phyloP scores from a whole-genome alignment of 2,113 vertebrate genomes.

The Peromyscus leucopus region DNA sequence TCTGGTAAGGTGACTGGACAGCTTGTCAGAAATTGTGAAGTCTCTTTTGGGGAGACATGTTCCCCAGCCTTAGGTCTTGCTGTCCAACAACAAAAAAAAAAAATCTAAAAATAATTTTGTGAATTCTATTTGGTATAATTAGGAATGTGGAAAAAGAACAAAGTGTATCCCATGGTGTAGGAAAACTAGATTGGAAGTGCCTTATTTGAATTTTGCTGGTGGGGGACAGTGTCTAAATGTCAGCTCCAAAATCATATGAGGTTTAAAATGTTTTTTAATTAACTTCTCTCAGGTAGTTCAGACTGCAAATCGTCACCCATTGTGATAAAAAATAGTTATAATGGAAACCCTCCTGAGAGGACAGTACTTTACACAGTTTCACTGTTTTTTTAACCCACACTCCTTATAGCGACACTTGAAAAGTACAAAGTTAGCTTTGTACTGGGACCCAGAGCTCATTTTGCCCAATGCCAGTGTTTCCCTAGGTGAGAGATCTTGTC shows the following conservation, averaged over 20 bases:
- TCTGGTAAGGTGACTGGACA: not conserved
- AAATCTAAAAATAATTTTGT: conserved; percentile 1
- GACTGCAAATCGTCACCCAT: conserved; percentile 8
- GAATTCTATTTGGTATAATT: conserved; percentile 29
- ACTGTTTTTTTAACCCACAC: not conserved
- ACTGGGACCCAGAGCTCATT: not conserved
- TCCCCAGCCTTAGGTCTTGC: not conserved
- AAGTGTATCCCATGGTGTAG: not conserved
- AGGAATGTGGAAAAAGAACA: not conserved
- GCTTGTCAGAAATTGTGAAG: not conserved
- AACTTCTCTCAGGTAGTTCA: not conserved
- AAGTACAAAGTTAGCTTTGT: not conserved
- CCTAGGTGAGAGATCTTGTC: not conserved
- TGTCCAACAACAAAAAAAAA: not conserved
- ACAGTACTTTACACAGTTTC: not conserved
- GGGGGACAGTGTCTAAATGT: not conserved
- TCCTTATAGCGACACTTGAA: not conserved
- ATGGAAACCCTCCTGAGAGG: conserved; percentile 9
- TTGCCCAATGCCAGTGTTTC: not conserved
- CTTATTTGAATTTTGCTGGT: conserved; percentile 18
- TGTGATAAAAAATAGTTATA: conserved; percentile 47
- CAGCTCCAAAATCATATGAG: not conserved
- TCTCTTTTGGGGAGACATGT: not conserved
- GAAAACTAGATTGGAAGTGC: not conserved
- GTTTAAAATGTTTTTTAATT: not conserved